These are phyloP conservation scores for Bemisia tabaci DNA, from an alignment of 1,140 invertebrate species.

Conservation along the genomic window DNA sequence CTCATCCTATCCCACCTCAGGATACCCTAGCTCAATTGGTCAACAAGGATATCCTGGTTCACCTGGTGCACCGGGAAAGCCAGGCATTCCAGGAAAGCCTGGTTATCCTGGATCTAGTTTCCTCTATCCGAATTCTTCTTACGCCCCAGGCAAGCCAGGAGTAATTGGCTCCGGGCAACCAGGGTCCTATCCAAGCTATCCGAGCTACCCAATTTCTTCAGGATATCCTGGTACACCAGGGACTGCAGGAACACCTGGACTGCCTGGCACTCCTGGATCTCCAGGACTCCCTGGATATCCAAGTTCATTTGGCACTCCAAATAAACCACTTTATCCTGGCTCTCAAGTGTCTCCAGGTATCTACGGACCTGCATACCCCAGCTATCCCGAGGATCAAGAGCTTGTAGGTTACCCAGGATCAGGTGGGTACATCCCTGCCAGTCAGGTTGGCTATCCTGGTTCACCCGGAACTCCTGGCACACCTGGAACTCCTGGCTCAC, in stretches of 20 bases:
- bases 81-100: constrained; percentile 23
- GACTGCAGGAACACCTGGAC: background rate
- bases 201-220: background rate
- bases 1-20: constrained; percentile 11
- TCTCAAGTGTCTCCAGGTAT: background rate
- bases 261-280: constrained; percentile 5
- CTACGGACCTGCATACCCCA: background rate
- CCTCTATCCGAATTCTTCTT: constrained; percentile 12
- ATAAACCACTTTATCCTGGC: background rate
- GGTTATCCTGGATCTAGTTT: constrained; percentile 19
- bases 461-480: constrained; percentile 10
- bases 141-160: constrained; percentile 12
- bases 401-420: background rate
- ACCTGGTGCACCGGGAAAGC: constrained; percentile 20
- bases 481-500: constrained; percentile 14
- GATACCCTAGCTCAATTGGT: constrained; percentile 15
- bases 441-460: constrained; percentile 11
- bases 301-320: constrained; percentile 6
- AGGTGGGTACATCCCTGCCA: background rate
- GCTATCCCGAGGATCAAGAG: background rate
- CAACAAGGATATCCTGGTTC: constrained; percentile 21
- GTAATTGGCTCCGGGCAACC: constrained; percentile 6
- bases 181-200: background rate
- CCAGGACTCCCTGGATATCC: constrained; percentile 4
- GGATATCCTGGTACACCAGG: background rate